phyloP scores from a whole-genome alignment of 2,113 vertebrate genomes.

The Chelonoidis abingdonii region DNA sequence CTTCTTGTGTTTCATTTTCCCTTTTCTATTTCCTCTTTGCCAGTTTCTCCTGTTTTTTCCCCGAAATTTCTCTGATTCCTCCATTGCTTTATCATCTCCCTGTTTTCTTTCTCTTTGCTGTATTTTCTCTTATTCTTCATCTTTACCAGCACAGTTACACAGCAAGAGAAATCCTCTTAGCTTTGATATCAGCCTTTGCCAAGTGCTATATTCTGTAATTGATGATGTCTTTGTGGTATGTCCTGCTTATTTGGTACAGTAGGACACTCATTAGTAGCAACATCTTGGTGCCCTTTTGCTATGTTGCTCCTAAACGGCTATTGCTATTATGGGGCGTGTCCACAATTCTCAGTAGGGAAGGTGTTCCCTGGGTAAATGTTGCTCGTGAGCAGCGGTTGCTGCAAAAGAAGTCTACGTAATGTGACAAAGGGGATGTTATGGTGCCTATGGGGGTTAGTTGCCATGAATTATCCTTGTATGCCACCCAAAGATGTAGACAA shows the following conservation, averaged over 20 bases:
- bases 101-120: background rate
- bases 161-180: background rate
- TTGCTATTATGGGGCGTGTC: no score
- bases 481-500: conserved; percentile 1
- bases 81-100: background rate
- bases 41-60: background rate
- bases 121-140: background rate
- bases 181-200: background rate
- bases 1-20: background rate
- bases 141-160: background rate
- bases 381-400: no score
- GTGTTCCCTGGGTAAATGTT: no score
- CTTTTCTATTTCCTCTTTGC: background rate
- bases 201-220: background rate
- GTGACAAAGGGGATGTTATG: background rate
- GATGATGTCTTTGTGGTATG: background rate
- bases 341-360: background rate
- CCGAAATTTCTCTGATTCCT: background rate
- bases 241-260: background rate
- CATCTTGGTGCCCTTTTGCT: no score
- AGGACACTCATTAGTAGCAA: no score
- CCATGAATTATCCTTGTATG: background rate
- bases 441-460: background rate
- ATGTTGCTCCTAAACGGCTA: no score
- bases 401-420: background rate